Evolutionary conservation across 2,888 invertebrate genomes (phyloP).

Genomic region (Lasioglossum morio): DNA sequence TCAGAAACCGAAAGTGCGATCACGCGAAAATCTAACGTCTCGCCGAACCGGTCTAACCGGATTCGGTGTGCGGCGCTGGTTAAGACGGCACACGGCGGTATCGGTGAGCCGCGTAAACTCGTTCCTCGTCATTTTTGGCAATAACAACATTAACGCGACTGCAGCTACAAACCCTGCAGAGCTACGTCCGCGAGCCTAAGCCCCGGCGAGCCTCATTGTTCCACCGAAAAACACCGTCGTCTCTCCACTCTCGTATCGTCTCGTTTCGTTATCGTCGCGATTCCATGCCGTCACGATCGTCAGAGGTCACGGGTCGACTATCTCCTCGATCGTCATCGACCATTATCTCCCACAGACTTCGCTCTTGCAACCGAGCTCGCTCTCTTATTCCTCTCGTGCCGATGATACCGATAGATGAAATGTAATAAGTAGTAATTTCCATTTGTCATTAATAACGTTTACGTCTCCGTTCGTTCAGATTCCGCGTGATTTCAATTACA

Average conservation of each 20-base stretch:
- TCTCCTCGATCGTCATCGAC: slow-evolving; percentile 40
- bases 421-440: background rate
- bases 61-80: slow-evolving; percentile 79
- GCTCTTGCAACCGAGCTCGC: background rate
- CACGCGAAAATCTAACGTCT: slow-evolving; percentile 85
- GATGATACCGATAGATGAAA: background rate
- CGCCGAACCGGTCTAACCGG: slow-evolving; percentile 84
- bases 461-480: background rate
- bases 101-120: slow-evolving; percentile 79
- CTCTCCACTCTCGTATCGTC: background rate
- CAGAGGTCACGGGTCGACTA: slow-evolving; percentile 46
- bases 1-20: slow-evolving; percentile 85
- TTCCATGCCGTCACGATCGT: slow-evolving; percentile 24
- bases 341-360: slow-evolving; percentile 26
- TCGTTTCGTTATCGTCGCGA: slow-evolving; percentile 34
- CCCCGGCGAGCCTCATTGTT: background rate
- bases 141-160: slow-evolving; percentile 71
- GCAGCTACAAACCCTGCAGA: slow-evolving; percentile 21
- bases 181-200: slow-evolving; percentile 6
- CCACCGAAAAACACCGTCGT: background rate
- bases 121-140: slow-evolving; percentile 79
- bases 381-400: background rate
- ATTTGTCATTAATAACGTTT: background rate
- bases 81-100: slow-evolving; percentile 74
- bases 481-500: background rate